Evolutionary conservation across 1,140 invertebrate species (phyloP).

Genomic region (Drosophila melanica): DNA sequence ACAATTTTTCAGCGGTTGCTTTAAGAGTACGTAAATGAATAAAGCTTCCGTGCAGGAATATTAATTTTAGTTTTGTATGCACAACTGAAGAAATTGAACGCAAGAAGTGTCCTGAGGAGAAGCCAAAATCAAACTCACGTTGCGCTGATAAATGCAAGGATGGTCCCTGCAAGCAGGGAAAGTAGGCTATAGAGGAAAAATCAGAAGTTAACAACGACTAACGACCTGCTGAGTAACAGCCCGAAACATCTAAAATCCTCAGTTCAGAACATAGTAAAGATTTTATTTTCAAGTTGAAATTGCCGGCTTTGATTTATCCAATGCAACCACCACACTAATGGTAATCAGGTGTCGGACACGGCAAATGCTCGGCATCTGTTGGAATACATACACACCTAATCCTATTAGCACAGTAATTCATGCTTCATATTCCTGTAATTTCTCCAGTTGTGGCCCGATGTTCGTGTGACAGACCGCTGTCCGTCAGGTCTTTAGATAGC

Average conservation of each 20-base stretch:
- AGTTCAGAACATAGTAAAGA: neutral
- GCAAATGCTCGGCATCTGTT: no score
- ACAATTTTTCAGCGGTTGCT: constrained; percentile 44
- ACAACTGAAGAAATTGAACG: neutral
- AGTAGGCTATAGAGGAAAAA: constrained; percentile 4
- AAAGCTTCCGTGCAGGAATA: no score
- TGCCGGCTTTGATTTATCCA: no score
- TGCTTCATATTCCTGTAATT: constrained; percentile 56
- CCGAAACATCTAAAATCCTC: neutral
- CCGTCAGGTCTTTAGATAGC: neutral
- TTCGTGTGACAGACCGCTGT: neutral
- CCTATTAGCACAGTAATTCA: constrained; percentile 48
- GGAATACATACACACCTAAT: neutral
- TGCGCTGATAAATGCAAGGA: constrained; percentile 25
- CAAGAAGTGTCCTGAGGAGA: constrained; percentile 12
- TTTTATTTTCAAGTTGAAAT: no score
- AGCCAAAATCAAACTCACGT: constrained; percentile 2
- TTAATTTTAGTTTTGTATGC: neutral
- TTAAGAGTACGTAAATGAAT: constrained; percentile 31
- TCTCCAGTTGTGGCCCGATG: constrained; percentile 38
- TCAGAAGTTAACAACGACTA: no score
- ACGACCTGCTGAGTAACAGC: constrained; percentile 1
- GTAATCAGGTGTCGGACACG: no score
- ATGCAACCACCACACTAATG: no score
- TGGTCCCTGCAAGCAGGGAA: constrained; percentile 33